Evolutionary conservation across 2,888 invertebrate genomes (phyloP).

Genomic region (Teleogryllus oceanicus): DNA sequence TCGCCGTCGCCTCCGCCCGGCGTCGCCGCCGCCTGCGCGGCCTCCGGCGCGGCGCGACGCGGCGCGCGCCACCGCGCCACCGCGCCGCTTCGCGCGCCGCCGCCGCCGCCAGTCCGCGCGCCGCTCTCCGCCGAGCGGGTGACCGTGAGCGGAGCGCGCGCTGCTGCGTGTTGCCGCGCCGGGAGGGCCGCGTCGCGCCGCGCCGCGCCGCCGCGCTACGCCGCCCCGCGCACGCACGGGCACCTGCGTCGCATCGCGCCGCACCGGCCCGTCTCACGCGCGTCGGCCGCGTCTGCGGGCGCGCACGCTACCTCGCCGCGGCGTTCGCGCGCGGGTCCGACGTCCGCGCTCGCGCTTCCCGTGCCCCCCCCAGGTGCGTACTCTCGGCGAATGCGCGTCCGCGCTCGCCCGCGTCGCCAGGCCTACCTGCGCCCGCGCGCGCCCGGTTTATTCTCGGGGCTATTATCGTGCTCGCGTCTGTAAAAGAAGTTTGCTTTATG

Average conservation of each 20-base stretch:
- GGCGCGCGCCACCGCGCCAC: neutral
- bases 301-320: too few species aligned
- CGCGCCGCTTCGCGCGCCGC: neutral
- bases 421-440: too few species aligned
- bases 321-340: too few species aligned
- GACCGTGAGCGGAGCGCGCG: neutral
- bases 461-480: too few species aligned
- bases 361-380: too few species aligned
- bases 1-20: neutral
- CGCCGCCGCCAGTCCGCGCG: neutral
- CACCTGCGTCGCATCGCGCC: neutral
- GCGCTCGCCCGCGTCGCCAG: too few species aligned
- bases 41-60: too few species aligned
- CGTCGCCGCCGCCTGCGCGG: neutral
- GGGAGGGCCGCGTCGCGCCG: neutral
- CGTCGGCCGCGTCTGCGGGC: too few species aligned
- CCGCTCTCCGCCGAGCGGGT: neutral
- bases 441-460: too few species aligned
- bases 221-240: neutral
- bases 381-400: too few species aligned
- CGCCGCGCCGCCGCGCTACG: neutral
- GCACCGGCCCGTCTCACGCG: neutral
- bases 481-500: too few species aligned
- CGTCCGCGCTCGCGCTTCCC: too few species aligned
- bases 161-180: neutral